These are phyloP conservation scores for Cryptocheilus praepositus DNA, from an alignment of 2,888 invertebrate genomes.

Conservation along the genomic window DNA sequence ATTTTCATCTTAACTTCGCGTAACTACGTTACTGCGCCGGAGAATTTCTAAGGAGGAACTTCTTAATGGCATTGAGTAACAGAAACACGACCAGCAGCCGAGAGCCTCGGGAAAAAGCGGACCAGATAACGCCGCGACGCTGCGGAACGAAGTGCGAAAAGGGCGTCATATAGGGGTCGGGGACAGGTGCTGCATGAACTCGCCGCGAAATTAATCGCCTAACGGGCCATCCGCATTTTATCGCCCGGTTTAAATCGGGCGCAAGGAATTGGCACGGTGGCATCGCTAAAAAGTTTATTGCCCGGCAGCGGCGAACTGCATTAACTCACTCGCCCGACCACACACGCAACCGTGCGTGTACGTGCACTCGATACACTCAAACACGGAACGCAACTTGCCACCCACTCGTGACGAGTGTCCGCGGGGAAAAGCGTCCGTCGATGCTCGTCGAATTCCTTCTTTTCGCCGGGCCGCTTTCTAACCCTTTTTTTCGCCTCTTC, in stretches of 20 bases:
- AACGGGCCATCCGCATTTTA: slow-evolving; percentile 38
- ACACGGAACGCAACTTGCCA: neutral
- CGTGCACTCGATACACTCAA: neutral
- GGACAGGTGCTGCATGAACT: slow-evolving; percentile 1
- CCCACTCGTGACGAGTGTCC: slow-evolving; percentile 35
- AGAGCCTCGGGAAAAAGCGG: neutral
- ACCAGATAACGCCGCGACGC: neutral
- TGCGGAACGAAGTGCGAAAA: neutral
- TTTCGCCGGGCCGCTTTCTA: neutral
- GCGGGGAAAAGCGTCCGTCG: slow-evolving; percentile 41
- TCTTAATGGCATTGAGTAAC: too few relatives aligned
- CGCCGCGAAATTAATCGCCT: slow-evolving; percentile 53
- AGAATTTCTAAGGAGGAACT: too few relatives aligned
- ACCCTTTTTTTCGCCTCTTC: slow-evolving; percentile 17
- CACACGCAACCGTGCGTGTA: slow-evolving; percentile 18
- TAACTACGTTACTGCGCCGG: too few relatives aligned
- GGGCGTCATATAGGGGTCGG: slow-evolving; percentile 5
- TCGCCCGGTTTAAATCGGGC: slow-evolving; percentile 48
- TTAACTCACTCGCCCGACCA: slow-evolving; percentile 47
- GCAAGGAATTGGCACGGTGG: slow-evolving; percentile 39
- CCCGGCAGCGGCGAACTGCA: slow-evolving; percentile 52
- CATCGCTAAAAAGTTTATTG: slow-evolving; percentile 59
- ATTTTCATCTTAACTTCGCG: too few relatives aligned
- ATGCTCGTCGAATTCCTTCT: slow-evolving; percentile 18
- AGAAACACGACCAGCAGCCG: too few relatives aligned